Percentiles rank a stretch among this genome's conserved stretches.
Conservation (phyloP, 1,140 invertebrate species). For the Tyrophagus putrescentiae region DNA sequence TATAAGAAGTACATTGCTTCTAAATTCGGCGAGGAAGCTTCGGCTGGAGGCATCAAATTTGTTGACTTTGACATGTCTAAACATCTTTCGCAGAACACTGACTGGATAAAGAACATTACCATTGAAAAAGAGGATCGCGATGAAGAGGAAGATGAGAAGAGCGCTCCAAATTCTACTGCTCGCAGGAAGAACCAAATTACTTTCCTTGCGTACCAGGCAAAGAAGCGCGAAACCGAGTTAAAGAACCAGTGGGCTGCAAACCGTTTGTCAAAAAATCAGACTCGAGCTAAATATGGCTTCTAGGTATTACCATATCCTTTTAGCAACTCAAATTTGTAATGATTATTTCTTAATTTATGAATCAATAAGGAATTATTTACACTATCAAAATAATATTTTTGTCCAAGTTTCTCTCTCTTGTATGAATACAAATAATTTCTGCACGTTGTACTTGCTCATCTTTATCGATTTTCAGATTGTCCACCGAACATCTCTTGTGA, state of each 20-base stretch:
- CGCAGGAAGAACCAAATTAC: conserved; percentile 81
- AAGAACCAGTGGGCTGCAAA: conserved; percentile 87
- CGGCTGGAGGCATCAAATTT: conserved; percentile 16
- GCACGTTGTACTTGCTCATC: not conserved
- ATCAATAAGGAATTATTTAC: too few relatives aligned
- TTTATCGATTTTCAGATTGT: not conserved
- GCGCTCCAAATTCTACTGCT: conserved; percentile 8
- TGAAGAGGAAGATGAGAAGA: not conserved
- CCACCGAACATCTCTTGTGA: conserved; percentile 69
- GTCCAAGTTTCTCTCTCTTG: too few relatives aligned
- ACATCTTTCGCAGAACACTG: conserved; percentile 12
- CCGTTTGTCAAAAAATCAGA: conserved; percentile 60
- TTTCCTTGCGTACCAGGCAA: conserved; percentile 81
- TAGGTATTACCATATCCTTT: too few relatives aligned
- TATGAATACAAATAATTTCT: too few relatives aligned
- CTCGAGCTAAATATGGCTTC: conserved; percentile 44
- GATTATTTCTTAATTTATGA: too few relatives aligned
- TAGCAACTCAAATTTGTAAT: too few relatives aligned
- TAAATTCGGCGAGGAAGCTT: conserved; percentile 21
- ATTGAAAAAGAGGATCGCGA: not conserved
- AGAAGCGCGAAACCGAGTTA: conserved; percentile 77
- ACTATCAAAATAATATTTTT: too few relatives aligned
- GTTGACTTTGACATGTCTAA: conserved; percentile 17
- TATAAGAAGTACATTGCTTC: conserved; percentile 19
- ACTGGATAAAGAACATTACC: conserved; percentile 20